These are phyloP conservation scores for Plebejus melissa DNA, from an alignment of 2,888 invertebrate genomes.

Conservation along the genomic window DNA sequence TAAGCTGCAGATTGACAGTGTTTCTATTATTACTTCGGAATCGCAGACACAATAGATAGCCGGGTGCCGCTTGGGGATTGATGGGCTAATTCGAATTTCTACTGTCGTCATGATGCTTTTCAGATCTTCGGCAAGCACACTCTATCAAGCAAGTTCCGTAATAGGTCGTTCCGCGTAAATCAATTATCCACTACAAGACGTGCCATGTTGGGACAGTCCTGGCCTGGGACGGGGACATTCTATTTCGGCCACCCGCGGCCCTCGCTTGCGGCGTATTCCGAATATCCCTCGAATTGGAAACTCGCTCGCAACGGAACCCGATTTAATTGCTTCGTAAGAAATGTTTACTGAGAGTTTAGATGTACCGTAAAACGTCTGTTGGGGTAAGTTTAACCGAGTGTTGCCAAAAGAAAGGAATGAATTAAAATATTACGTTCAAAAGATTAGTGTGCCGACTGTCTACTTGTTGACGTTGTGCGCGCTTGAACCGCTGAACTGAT, in stretches of 20 bases:
- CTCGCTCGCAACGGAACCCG: constrained; percentile 41
- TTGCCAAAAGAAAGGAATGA: background rate
- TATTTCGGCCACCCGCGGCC: constrained; percentile 61
- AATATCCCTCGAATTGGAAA: constrained; percentile 73
- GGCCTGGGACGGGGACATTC: constrained; percentile 58
- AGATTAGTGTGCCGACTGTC: too few species aligned
- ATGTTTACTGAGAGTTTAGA: background rate
- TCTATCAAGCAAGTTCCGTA: background rate
- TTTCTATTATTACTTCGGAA: too few species aligned
- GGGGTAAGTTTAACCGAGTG: background rate
- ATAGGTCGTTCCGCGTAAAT: constrained; percentile 56
- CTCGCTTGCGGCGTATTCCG: constrained; percentile 68
- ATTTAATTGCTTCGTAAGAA: constrained; percentile 14
- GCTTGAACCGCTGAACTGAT: too few species aligned
- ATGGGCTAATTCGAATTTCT: too few species aligned
- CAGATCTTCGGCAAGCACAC: background rate
- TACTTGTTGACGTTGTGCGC: too few species aligned
- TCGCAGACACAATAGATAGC: too few species aligned
- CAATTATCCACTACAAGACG: constrained; percentile 70
- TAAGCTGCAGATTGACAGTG: too few species aligned
- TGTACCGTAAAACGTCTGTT: background rate
- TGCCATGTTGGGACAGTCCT: constrained; percentile 63
- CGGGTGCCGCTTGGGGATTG: too few species aligned
- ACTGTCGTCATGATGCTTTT: too few species aligned
- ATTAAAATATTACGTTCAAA: too few species aligned